These are phyloP conservation scores for Chlorodrepanis virens DNA, from an alignment of 2,113 vertebrate species.

Conservation along the genomic window DNA sequence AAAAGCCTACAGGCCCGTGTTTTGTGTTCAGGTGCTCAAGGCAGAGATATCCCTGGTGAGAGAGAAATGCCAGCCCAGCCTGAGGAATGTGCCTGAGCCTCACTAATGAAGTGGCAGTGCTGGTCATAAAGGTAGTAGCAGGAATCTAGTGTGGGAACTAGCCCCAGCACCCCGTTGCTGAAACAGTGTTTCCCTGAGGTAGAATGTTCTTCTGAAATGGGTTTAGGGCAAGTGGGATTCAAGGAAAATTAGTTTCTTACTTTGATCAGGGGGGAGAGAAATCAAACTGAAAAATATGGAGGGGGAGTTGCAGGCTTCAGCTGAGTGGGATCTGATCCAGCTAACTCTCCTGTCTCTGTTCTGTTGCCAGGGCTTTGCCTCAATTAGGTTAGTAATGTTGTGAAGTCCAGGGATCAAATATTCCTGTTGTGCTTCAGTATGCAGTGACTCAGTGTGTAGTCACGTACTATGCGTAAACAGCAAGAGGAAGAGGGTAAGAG, in stretches of 20 bases:
- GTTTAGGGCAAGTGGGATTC: conserved; percentile 4
- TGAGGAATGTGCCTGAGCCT: not conserved
- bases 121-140: not conserved
- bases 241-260: conserved; percentile 50
- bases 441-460: conserved; percentile 41
- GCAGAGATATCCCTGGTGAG: not conserved
- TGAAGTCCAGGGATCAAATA: conserved; percentile 51
- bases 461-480: conserved; percentile 33
- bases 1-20: not conserved
- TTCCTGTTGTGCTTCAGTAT: not conserved
- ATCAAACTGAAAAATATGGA: conserved; percentile 21
- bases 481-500: not conserved
- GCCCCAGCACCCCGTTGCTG: not conserved
- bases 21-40: not conserved
- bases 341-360: conserved; percentile 16
- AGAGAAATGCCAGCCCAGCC: not conserved
- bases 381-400: not conserved
- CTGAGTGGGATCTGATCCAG: conserved; percentile 21
- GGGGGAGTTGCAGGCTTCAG: conserved; percentile 17
- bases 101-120: not conserved
- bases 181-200: not conserved
- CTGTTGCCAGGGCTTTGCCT: conserved; percentile 25
- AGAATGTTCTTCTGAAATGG: conserved; percentile 55
- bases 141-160: not conserved
- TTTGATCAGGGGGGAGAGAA: conserved; percentile 3